Evolutionary conservation across 2,113 vertebrate species (phyloP).

Genomic region (Entomyzon cyanotis): DNA sequence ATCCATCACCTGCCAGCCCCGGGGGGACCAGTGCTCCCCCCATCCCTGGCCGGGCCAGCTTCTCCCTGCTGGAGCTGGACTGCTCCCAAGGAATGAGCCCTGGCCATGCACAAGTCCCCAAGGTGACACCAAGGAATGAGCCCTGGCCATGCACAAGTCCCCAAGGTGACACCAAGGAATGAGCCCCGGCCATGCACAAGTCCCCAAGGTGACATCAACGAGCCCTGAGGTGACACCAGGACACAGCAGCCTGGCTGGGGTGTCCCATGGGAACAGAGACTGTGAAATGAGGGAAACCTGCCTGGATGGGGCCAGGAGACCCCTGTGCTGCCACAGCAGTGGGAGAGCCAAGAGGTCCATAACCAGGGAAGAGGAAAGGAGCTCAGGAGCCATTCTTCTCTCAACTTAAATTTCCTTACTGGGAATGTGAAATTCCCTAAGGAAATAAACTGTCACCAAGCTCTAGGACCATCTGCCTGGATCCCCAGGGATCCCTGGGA

Average conservation of each 20-base stretch:
- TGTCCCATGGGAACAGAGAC: not conserved
- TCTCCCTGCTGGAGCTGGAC: not conserved
- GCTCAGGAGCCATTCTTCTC: not conserved
- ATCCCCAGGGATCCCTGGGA: not conserved
- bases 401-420: not conserved
- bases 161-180: not conserved
- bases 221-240: not conserved
- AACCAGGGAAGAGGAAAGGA: not conserved
- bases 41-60: not conserved
- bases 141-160: too few species aligned
- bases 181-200: accelerated
- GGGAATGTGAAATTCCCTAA: not conserved
- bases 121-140: accelerated
- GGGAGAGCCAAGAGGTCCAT: accelerated
- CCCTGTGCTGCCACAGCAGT: too few species aligned
- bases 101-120: not conserved
- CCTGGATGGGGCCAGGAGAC: accelerated
- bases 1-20: not conserved
- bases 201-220: accelerated
- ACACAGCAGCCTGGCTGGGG: not conserved
- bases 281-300: accelerated
- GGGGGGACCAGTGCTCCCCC: not conserved
- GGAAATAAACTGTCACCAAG: not conserved
- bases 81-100: not conserved
- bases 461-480: not conserved